phyloP scores from a whole-genome alignment of 2,888 invertebrate genomes.

The Lamproptera curius region DNA sequence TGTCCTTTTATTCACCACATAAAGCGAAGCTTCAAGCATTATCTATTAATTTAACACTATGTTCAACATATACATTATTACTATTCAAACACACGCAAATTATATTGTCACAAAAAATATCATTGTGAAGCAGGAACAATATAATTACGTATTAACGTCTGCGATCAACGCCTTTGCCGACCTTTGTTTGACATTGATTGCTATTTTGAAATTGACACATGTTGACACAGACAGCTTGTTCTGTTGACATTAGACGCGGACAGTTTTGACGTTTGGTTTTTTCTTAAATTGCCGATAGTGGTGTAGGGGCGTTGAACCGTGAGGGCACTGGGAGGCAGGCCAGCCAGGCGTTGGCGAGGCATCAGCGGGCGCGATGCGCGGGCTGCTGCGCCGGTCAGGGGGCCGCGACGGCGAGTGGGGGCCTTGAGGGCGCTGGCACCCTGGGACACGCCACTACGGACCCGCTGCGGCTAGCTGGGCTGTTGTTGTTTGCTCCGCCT shows the following conservation, averaged over 20 bases:
- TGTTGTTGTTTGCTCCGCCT: slow-evolving; percentile 61
- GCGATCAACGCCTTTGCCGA: too few relatives aligned
- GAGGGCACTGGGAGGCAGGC: slow-evolving; percentile 59
- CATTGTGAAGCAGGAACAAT: not conserved
- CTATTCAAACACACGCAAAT: too few relatives aligned
- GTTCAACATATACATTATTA: too few relatives aligned
- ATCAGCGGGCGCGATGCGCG: slow-evolving; percentile 66
- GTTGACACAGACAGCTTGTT: too few relatives aligned
- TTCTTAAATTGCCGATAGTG: slow-evolving; percentile 42
- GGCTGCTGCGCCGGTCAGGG: slow-evolving; percentile 66
- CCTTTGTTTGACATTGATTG: not conserved
- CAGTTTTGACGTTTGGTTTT: too few relatives aligned
- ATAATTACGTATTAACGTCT: too few relatives aligned
- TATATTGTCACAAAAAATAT: not conserved
- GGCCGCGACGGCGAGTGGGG: slow-evolving; percentile 66
- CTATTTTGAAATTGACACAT: not conserved
- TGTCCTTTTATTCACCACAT: too few relatives aligned
- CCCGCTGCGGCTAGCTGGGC: slow-evolving; percentile 57
- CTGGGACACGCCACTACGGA: slow-evolving; percentile 82
- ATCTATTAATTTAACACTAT: too few relatives aligned
- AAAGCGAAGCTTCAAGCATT: too few relatives aligned
- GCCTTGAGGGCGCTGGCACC: slow-evolving; percentile 72
- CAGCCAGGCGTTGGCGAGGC: slow-evolving; percentile 57
- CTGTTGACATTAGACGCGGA: too few relatives aligned
- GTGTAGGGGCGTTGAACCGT: slow-evolving; percentile 36